phyloP scores from a whole-genome alignment of 64 coral and sea anemone species.

The Anthopleura sola region DNA sequence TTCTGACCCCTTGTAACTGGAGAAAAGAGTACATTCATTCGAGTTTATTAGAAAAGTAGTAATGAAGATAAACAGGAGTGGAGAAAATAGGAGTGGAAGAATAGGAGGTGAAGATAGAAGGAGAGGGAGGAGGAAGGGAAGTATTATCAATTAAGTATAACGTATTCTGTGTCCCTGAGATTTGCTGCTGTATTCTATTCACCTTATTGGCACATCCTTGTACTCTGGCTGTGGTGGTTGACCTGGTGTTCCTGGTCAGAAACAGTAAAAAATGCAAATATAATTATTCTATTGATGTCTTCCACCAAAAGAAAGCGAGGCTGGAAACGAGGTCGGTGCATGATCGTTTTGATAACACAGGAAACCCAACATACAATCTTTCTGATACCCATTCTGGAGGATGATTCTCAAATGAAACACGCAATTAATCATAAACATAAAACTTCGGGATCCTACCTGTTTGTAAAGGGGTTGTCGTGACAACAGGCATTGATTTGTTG shows the following conservation, averaged over 20 bases:
- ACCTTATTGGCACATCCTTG: constrained; percentile 90
- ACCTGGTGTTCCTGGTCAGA: constrained; percentile 46
- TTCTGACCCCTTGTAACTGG: constrained; percentile 90
- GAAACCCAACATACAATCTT: background rate
- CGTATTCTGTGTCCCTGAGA: no score
- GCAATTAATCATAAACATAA: background rate
- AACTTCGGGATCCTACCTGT: constrained; percentile 30
- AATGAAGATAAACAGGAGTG: background rate
- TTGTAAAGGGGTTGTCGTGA: constrained; percentile 63
- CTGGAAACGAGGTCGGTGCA: background rate
- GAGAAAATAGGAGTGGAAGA: no score
- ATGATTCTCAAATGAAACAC: no score
- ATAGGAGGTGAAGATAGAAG: no score
- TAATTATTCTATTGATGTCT: background rate
- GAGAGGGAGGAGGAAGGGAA: no score
- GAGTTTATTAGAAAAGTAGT: background rate
- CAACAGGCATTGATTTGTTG: constrained; percentile 98
- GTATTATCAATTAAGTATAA: no score
- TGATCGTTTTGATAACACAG: background rate
- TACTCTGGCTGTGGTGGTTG: constrained; percentile 77
- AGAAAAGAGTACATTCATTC: background rate
- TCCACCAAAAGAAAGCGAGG: background rate
- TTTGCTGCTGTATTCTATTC: background rate
- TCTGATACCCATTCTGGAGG: no score
- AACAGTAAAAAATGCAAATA: background rate